Conservation (phyloP, 2,113 vertebrate genomes). For the Poeciliopsis retropinna region DNA sequence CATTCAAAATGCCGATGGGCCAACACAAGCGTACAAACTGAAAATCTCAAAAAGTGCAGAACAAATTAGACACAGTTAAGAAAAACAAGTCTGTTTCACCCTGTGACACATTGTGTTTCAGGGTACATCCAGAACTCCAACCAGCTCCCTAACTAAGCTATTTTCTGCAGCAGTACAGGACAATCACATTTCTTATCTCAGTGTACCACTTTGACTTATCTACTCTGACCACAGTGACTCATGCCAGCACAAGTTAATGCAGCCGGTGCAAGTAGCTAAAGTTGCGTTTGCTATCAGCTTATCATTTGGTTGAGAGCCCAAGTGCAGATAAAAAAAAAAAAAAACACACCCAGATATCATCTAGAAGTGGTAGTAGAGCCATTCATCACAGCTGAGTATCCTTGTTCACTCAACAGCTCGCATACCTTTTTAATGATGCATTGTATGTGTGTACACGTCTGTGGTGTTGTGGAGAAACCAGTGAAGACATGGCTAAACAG, state of each 20-base stretch:
- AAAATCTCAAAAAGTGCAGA: constrained; percentile 55
- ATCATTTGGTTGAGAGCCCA: constrained; percentile 34
- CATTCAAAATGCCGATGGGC: constrained; percentile 54
- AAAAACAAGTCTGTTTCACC: constrained; percentile 31
- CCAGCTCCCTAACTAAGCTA: constrained; percentile 21
- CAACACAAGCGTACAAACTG: constrained; percentile 49
- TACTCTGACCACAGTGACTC: constrained; percentile 26
- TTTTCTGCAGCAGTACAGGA: constrained; percentile 28
- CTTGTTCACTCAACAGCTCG: constrained; percentile 28
- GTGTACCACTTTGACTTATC: constrained; percentile 28
- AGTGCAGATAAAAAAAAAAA: constrained; percentile 38
- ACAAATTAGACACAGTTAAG: constrained; percentile 47
- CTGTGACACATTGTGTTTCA: constrained; percentile 2
- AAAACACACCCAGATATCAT: constrained; percentile 54
- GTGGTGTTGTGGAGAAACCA: constrained; percentile 37
- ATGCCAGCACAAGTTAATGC: constrained; percentile 29
- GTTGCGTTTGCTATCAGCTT: constrained; percentile 34
- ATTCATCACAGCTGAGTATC: constrained; percentile 59
- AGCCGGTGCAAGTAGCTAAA: constrained; percentile 20
- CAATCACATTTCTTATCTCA: constrained; percentile 37
- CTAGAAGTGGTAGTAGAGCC: constrained; percentile 31
- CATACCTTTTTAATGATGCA: constrained; percentile 60
- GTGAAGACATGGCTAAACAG: constrained; percentile 64
- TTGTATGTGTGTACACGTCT: constrained; percentile 19
- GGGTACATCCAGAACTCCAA: background rate